Conservation (phyloP, 2,797 vertebrate genomes). For the Protosalanx chinensis region DNA sequence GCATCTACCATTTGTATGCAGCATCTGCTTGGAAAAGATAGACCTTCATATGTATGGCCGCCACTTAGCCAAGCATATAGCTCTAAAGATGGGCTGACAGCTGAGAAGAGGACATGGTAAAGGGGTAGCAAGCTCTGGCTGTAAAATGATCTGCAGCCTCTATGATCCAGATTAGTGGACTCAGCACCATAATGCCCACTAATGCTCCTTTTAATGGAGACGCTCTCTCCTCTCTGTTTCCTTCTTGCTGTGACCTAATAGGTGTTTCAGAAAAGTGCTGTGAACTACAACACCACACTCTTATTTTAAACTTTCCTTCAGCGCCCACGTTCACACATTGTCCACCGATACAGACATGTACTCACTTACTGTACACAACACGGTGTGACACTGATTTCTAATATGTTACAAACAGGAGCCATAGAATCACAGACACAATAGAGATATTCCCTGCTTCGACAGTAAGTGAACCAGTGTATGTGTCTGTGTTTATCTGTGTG, state of each 20-base stretch:
- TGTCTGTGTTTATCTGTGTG: not conserved
- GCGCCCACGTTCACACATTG: not conserved
- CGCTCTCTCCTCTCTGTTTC: constrained; percentile 23
- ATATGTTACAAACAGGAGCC: not conserved
- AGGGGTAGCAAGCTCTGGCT: constrained; percentile 27
- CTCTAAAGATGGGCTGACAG: not conserved
- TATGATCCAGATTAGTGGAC: constrained; percentile 71
- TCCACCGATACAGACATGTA: not conserved
- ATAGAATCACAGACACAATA: not conserved
- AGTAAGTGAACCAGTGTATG: not conserved
- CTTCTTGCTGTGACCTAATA: not conserved
- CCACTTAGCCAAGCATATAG: not conserved
- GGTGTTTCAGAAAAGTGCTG: not conserved
- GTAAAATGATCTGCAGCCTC: constrained; percentile 52
- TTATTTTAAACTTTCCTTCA: not conserved
- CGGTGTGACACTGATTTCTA: not conserved
- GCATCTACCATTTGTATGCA: constrained; percentile 32
- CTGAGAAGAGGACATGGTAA: constrained; percentile 20
- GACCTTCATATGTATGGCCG: not conserved
- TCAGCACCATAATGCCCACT: constrained; percentile 68
- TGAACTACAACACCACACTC: not conserved
- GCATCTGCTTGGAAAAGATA: not conserved
- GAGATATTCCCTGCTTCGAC: not conserved
- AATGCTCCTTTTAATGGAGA: constrained; percentile 69
- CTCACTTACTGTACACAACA: not conserved